Evolutionary conservation across 1,140 invertebrate species (phyloP).

Genomic region (Ostrea denselamellosa): DNA sequence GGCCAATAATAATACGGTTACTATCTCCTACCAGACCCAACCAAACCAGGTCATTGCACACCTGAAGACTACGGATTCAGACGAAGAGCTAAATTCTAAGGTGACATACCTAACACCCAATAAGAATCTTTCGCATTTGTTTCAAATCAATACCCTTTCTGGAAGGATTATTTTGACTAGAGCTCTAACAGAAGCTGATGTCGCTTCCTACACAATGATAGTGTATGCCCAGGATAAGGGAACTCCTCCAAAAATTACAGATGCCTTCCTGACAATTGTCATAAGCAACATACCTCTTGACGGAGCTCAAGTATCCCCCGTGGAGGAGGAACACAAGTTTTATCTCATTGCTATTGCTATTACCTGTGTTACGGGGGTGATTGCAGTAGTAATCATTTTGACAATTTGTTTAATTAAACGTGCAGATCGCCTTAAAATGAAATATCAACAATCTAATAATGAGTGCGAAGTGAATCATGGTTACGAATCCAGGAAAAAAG

Average conservation of each 20-base stretch:
- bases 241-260: conserved; percentile 51
- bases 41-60: conserved; percentile 83
- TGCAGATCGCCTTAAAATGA: conserved; percentile 51
- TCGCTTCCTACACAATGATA: conserved; percentile 49
- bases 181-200: conserved; percentile 34
- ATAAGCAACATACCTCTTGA: conserved; percentile 47
- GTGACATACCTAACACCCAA: conserved; percentile 51
- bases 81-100: conserved; percentile 86
- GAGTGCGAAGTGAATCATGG: conserved; percentile 43
- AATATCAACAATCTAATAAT: conserved; percentile 45
- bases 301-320: neutral
- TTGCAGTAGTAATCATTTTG: conserved; percentile 55
- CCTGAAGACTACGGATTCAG: conserved; percentile 69
- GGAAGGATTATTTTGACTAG: conserved; percentile 47
- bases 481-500: conserved; percentile 47
- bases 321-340: conserved; percentile 50
- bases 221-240: conserved; percentile 53
- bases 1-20: conserved; percentile 87
- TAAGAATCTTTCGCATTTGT: conserved; percentile 50
- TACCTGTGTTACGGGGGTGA: conserved; percentile 55
- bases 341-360: conserved; percentile 57
- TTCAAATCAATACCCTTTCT: conserved; percentile 53
- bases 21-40: conserved; percentile 88
- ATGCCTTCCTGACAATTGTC: conserved; percentile 46
- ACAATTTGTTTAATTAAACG: conserved; percentile 57